Evolutionary conservation across 2,113 vertebrate species (phyloP).

Genomic region (Phalacrocorax pelagicus): DNA sequence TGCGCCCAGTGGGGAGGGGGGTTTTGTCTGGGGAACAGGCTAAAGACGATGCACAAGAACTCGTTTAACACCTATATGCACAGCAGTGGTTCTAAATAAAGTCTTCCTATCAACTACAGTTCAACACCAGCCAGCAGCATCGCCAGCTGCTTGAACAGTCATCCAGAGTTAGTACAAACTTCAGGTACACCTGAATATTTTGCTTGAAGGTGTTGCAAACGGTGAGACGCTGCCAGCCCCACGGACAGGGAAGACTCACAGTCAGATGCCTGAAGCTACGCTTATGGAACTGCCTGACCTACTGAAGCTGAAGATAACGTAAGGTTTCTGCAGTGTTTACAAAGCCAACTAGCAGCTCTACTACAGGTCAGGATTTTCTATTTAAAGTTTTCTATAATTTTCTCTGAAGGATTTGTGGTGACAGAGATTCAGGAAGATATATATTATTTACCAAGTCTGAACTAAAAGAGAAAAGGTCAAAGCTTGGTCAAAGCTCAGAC

Average conservation of each 20-base stretch:
- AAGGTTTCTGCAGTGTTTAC: neutral
- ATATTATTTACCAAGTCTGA: neutral
- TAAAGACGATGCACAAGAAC: neutral
- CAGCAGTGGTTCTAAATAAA: neutral
- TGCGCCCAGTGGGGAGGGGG: too few relatives aligned
- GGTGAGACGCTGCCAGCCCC: accelerated
- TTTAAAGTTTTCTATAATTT: neutral
- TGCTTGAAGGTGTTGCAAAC: neutral
- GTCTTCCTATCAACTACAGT: neutral
- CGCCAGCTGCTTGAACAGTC: neutral
- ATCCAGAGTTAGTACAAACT: neutral
- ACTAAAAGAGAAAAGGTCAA: neutral
- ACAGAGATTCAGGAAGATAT: neutral
- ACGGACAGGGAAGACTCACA: accelerated
- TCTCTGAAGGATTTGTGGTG: neutral
- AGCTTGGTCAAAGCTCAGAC: neutral
- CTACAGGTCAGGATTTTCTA: too few relatives aligned
- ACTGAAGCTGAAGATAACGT: accelerated
- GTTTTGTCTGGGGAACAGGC: neutral
- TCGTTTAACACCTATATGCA: too few relatives aligned
- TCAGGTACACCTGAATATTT: neutral
- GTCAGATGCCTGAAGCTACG: neutral
- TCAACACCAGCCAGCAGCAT: neutral
- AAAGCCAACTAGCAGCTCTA: neutral
- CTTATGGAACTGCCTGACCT: neutral